Base-by-base conservation (phyloP, 2,797 vertebrate species). In the Falco peregrinus region DNA sequence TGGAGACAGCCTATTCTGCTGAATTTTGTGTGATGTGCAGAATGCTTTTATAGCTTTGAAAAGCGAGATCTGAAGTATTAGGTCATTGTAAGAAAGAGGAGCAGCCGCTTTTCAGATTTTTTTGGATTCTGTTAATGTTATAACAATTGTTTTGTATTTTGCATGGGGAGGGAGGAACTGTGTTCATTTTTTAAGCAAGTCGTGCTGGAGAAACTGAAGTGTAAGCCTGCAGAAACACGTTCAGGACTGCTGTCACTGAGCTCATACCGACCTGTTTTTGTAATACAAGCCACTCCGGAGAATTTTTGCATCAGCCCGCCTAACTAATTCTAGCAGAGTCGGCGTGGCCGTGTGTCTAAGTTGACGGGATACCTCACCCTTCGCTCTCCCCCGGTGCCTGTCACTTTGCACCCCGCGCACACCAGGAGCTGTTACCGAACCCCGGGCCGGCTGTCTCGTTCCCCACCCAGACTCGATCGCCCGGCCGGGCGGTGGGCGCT, bases 31-130 rank as follows among this genome's bases (percentile, higher is more conserved):
- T 50, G 54, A 50, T 29, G 16, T 47, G 63, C 47, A 14, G 14
- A 60, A 59, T 24, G 47, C 56, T 69, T 92, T 35, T 28, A 51
- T 14, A 75, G 31, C 37, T 84, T 84, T 53, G 43, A 90, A 87
- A 95, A 73, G 45, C 51, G 91, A 88, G 84, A 82, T 31, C 59
- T 45, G 35, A 69, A 79, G 39, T 87, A 84, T 21, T 9, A 69
- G 33, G 28, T 81, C 28, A 48, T 6, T 19, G 16, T 48, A 69
- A 73, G 16, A 53, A 81, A 84, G 26, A 89, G 57, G 10, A 76
- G 33, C 47, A 41, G 43, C 45, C 6, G 3, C 24, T 80, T 92
- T 89, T 74, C 78, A 57, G 19, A 73, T 19, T 8, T 18, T 45
- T 92, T 90, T 47, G 14, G 31, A 54, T 56, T 56, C 37, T 65